Base-by-base conservation (phyloP, 2,113 vertebrate genomes). In the Hippoglossus stenolepis region DNA sequence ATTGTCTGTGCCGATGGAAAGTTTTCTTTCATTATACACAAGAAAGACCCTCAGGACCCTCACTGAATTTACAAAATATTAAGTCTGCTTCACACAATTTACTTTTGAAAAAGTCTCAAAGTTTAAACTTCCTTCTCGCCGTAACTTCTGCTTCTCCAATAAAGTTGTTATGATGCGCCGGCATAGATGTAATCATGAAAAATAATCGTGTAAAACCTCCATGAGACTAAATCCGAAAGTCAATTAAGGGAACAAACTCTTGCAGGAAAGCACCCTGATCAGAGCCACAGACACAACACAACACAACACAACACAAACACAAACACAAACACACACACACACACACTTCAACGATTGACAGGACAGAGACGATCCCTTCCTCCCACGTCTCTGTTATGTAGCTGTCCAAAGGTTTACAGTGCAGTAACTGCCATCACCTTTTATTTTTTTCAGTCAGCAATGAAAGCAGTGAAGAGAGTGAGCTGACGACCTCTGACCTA, bases 371-470 rank as follows among this genome's bases (percentile, higher is more conserved):
- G 0, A 79, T 51, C 67, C 51, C 49, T 62, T 65, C 73, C 26
- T 40, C 58, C 59, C 6, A 17, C 43, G 45, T 28, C 75, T 82
- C 2, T 59, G 77, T 79, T 73, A 60, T 35, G 11, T 2, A 75
- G 61, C 65, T 65, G 75, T 80, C 31, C 80, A 83, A 90, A 89
- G 80, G 63, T 89, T 90, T 83, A 85, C 80, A 70, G 71, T 59
- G 62, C 11, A 43, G 35, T 85, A 26, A 59, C 38, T 73, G 40
- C 40, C 2, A 43, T 43, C 8, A 40, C 38, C 2, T 40, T 43
- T 60, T 62, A 70, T 58, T 51, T 51, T 56, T 56, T 68, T 17
- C 65, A 69, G 60, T 63, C 21, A 57, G 62, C 65, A 86, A 47
- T 78, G 72, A 89, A 78, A 78, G 67, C 45, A 60, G 58, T 9